Evolutionary conservation across 2,888 invertebrate genomes (phyloP), one percentile per base, ranked within the genome.

Genomic region (Chorisops tibialis): DNA sequence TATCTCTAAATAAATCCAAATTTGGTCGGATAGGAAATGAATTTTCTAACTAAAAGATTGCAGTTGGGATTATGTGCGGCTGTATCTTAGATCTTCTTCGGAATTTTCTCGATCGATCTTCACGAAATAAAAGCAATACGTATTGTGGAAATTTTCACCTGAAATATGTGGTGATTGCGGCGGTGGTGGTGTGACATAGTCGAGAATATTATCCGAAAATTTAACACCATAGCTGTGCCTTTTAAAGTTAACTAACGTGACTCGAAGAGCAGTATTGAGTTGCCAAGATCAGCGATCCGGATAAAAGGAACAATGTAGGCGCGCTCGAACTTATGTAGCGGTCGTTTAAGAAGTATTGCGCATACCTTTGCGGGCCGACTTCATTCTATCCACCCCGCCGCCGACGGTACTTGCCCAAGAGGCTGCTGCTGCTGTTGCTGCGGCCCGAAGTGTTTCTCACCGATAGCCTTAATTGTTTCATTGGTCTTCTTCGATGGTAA

Each of bases 401-500:
- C 7, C 14, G 19, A 19, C 45, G 19, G 45, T 12, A 21, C 22
- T 22, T 18, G 12, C 22, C 19, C 12, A 21, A 12, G 22, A 21
- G 22, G 22, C 21, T 19, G 21, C 22, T 48, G 22, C 45, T 6
- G 37, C 51, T 51, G 18, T 51, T 38, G 18, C 54, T 41, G 37
- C 24, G 24, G 4, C 12, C 19, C 54, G 54, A 18, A 58, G 21
- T 14, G 59, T 59, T 58, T 59, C 48, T 49, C 41, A 60, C 59
- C 47, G 59, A 60, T 60, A 60, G 59, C 59, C 59, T 60, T 60
- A 60, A 60, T 60, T 60, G 59, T 59, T 59, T 49, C 59, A 59
- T 59, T 59, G 59, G 59, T 59, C 38, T 59, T 59, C 38, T 59
- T 50, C 41, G 39, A 30, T 59, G 49, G 59, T 59, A 59, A 59